Percentiles rank a stretch among this genome's conserved stretches.
These are phyloP conservation scores for Cyanoliseus patagonus DNA, from an alignment of 2,113 vertebrate species.

Conservation along the genomic window DNA sequence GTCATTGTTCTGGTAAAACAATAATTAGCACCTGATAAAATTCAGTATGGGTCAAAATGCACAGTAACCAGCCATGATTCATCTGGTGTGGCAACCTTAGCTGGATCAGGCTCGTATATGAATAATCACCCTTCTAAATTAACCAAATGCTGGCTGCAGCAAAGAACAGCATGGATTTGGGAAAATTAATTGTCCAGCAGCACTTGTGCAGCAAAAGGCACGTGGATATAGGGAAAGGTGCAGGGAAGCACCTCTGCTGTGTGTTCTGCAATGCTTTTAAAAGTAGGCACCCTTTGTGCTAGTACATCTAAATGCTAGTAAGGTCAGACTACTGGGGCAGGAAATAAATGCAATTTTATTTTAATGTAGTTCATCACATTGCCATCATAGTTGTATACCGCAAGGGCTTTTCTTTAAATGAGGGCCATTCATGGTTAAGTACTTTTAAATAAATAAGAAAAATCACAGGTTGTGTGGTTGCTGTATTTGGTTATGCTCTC, in stretches of 20 bases:
- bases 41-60: slow-evolving; percentile 69
- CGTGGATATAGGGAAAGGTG: neutral
- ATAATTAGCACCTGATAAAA: slow-evolving; percentile 85
- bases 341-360: slow-evolving; percentile 58
- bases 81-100: slow-evolving; percentile 39
- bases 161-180: neutral
- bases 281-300: slow-evolving; percentile 19
- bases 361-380: slow-evolving; percentile 40
- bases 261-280: neutral
- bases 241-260: neutral
- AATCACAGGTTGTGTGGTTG: neutral
- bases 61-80: slow-evolving; percentile 52
- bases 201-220: neutral
- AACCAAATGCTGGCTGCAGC: neutral
- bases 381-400: neutral
- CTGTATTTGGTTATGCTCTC: slow-evolving; percentile 19
- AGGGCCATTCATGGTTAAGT: slow-evolving; percentile 26
- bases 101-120: slow-evolving; percentile 21
- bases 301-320: slow-evolving; percentile 7
- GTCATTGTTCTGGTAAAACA: slow-evolving; percentile 82
- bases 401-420: neutral
- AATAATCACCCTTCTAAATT: neutral
- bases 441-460: slow-evolving; percentile 43
- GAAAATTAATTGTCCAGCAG: neutral
- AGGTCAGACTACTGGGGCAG: slow-evolving; percentile 54